These are phyloP conservation scores for Zaprionus africanus DNA, from an alignment of 1,140 invertebrate species.

Conservation along the genomic window DNA sequence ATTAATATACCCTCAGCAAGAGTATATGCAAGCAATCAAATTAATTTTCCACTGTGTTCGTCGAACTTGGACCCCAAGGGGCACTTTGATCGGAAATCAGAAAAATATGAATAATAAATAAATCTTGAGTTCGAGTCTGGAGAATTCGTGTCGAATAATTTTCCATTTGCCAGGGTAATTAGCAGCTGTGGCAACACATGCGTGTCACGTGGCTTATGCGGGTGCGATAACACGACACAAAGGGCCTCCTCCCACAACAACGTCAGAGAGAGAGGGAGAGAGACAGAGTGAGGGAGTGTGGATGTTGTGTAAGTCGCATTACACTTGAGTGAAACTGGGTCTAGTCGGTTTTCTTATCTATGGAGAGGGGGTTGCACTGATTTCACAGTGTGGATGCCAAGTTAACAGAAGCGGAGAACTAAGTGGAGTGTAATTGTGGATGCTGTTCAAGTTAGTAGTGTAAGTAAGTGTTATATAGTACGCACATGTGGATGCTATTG, in stretches of 20 bases:
- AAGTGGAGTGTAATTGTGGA: too few species aligned
- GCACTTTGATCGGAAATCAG: not conserved
- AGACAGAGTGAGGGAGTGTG: not conserved
- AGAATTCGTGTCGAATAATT: conserved; percentile 8
- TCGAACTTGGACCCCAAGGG: too few species aligned
- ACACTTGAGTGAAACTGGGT: conserved; percentile 34
- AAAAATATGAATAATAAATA: not conserved
- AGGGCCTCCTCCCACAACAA: not conserved
- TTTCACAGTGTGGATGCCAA: not conserved
- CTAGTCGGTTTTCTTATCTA: conserved; percentile 25
- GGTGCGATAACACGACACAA: not conserved
- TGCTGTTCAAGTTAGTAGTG: too few species aligned
- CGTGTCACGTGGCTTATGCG: conserved; percentile 26
- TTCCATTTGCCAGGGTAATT: conserved; percentile 29
- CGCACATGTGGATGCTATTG: too few species aligned
- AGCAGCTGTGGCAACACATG: conserved; percentile 28
- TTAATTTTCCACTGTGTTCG: too few species aligned
- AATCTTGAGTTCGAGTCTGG: not conserved
- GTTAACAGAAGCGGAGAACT: too few species aligned
- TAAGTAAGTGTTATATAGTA: too few species aligned
- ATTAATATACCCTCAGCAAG: too few species aligned
- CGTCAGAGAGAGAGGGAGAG: not conserved
- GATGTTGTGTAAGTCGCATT: conserved; percentile 23
- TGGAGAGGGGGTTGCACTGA: conserved; percentile 2
- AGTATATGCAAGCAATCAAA: too few species aligned